Percentiles rank a stretch among this genome's conserved stretches.
Evolutionary conservation across 2,888 invertebrate species (phyloP).

Genomic region (Lumbricus terrestris): DNA sequence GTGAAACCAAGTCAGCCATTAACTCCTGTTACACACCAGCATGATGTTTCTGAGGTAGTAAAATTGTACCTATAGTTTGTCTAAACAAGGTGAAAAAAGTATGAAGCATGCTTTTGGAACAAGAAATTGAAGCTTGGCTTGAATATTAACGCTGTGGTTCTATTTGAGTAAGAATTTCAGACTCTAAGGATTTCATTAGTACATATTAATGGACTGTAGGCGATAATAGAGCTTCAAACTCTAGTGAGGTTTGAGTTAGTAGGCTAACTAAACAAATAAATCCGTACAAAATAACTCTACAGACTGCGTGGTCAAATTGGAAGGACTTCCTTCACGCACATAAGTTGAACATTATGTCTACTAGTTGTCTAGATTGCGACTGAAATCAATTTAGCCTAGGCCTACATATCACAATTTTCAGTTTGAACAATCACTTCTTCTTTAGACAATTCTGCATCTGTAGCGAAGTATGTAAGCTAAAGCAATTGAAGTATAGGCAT

Average conservation of each 20-base stretch:
- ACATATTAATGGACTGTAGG: no score
- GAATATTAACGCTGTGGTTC: background rate
- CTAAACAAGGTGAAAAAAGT: background rate
- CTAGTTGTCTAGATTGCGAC: background rate
- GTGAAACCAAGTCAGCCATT: background rate
- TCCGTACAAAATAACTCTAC: background rate
- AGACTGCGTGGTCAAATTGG: no score
- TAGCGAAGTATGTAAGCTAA: background rate
- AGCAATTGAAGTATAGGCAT: no score
- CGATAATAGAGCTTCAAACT: background rate
- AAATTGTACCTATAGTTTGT: background rate
- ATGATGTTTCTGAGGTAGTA: background rate
- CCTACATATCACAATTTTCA: background rate
- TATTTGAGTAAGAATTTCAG: background rate
- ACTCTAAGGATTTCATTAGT: background rate
- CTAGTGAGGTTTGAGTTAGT: background rate
- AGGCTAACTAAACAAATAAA: background rate
- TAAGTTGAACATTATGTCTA: background rate
- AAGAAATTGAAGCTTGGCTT: background rate
- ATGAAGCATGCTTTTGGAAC: background rate
- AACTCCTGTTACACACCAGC: background rate
- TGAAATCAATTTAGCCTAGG: background rate
- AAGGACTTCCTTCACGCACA: background rate
- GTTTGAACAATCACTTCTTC: background rate
- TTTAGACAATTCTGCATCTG: background rate